Percentiles rank a stretch among this genome's conserved stretches.
Evolutionary conservation across 2,888 invertebrate genomes (phyloP).

Genomic region (Amiota minor): DNA sequence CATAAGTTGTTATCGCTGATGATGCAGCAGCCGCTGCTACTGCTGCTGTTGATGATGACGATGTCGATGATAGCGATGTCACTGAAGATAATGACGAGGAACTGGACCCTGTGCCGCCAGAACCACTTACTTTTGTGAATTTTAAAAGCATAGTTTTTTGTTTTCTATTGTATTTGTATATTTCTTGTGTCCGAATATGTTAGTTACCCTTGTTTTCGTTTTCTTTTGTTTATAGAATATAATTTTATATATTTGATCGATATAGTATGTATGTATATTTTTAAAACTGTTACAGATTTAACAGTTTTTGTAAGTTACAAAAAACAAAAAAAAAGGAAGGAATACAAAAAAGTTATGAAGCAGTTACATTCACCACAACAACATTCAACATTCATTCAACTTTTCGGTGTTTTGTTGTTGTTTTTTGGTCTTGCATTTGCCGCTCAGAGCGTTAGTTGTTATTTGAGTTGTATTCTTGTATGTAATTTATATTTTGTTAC

Average conservation of each 20-base stretch:
- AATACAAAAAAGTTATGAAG: background rate
- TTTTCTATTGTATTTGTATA: background rate
- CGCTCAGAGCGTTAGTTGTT: slow-evolving; percentile 26
- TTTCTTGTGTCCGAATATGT: background rate
- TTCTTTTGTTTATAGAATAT: background rate
- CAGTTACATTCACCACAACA: no score
- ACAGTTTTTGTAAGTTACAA: background rate
- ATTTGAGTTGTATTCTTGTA: slow-evolving; percentile 21
- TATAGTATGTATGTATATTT: background rate
- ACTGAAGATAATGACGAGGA: slow-evolving; percentile 49
- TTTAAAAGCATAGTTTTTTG: slow-evolving; percentile 63
- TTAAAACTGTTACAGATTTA: background rate
- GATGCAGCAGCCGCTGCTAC: slow-evolving; percentile 10
- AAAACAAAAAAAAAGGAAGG: background rate
- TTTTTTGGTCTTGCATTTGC: slow-evolving; percentile 28
- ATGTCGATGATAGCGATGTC: slow-evolving; percentile 3
- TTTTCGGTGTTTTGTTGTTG: slow-evolving; percentile 29
- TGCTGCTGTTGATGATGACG: slow-evolving; percentile 19
- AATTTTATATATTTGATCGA: background rate
- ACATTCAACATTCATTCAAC: no score
- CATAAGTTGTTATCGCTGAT: slow-evolving; percentile 56
- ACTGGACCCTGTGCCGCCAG: slow-evolving; percentile 57
- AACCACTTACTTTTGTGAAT: slow-evolving; percentile 64
- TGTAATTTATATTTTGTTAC: slow-evolving; percentile 46
- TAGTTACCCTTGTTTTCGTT: background rate